Conservation (phyloP, 2,113 vertebrate species). For the Myotis yumanensis region DNA sequence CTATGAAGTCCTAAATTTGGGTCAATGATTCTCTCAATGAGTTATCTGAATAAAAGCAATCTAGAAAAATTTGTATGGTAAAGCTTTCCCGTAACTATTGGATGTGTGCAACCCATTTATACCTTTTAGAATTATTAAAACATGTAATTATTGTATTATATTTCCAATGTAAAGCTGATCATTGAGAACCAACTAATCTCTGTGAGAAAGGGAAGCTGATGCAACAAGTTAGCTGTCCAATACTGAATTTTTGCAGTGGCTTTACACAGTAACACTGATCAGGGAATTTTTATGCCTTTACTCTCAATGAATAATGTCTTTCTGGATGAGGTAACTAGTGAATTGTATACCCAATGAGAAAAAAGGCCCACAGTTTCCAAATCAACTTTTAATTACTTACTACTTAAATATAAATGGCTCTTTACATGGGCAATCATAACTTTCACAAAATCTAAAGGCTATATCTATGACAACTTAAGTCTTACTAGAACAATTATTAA, state of each 20-base stretch:
- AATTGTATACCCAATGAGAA: neutral
- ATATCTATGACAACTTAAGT: neutral
- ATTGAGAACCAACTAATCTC: neutral
- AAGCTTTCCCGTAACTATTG: constrained; percentile 33
- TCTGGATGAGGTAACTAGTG: neutral
- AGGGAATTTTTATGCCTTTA: neutral
- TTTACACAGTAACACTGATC: neutral
- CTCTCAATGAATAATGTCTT: neutral
- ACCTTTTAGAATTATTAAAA: neutral
- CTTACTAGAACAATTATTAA: neutral
- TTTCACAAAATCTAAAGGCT: neutral
- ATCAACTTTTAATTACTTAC: neutral
- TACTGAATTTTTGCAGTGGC: neutral
- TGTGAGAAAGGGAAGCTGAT: neutral
- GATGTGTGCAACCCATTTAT: neutral
- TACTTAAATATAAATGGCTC: neutral
- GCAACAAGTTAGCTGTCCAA: constrained; percentile 66
- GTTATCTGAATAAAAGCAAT: constrained; percentile 31
- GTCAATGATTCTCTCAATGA: constrained; percentile 26
- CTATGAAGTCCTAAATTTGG: neutral
- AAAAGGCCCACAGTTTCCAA: neutral
- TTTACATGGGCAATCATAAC: neutral
- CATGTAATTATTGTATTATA: neutral
- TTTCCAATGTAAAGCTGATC: neutral
- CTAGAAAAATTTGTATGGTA: neutral